phyloP scores from a whole-genome alignment of 2,113 vertebrate species.

The Dolichotis patagonum region DNA sequence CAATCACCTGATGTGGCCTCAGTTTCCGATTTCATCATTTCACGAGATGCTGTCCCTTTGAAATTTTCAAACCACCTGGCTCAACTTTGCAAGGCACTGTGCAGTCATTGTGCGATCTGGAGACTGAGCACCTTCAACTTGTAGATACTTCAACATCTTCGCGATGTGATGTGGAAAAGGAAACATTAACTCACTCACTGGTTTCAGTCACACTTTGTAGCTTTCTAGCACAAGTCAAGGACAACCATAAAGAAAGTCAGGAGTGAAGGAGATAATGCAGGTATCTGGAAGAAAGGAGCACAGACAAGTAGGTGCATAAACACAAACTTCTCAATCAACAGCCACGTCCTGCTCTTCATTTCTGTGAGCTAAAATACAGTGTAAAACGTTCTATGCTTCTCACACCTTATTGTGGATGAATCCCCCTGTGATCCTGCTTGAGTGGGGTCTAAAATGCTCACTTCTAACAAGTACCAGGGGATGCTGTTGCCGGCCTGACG shows the following conservation, averaged over 20 bases:
- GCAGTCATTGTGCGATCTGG: conserved; percentile 48
- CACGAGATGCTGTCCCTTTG: background rate
- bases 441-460: background rate
- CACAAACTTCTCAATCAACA: background rate
- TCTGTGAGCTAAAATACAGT: background rate
- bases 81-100: background rate
- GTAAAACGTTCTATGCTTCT: background rate
- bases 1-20: background rate
- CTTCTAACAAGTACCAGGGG: background rate
- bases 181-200: conserved; percentile 83
- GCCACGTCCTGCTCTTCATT: background rate
- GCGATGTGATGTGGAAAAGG: conserved; percentile 81
- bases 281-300: background rate
- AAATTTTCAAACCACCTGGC: background rate
- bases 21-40: background rate
- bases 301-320: background rate
- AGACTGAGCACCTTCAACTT: conserved; percentile 71
- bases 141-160: conserved; percentile 78
- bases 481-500: background rate
- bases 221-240: conserved; percentile 76
- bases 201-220: conserved; percentile 83
- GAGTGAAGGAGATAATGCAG: conserved; percentile 66
- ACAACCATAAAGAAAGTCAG: conserved; percentile 70
- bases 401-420: background rate
- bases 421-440: background rate